Base-by-base conservation (phyloP, 1,140 invertebrate species). In the Lucilia cuprina region DNA sequence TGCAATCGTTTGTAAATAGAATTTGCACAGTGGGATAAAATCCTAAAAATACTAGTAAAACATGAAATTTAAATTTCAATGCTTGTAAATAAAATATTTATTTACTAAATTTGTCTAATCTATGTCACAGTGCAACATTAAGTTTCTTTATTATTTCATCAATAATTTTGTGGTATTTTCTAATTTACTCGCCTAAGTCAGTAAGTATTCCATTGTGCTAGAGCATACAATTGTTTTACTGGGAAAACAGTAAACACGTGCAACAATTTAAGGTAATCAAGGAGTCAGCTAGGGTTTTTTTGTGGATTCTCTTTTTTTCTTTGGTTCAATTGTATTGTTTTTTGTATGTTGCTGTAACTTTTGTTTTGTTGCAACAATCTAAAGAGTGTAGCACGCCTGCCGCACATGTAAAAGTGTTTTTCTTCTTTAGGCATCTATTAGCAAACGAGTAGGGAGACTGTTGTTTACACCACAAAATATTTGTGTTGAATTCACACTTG, bases 261-360 rank as follows among this genome's bases (percentile, higher is more conserved):
- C 65, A 70, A 70, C 65, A 70, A 70, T 70, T 70, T 70, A 70
- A 70, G 65, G n/a, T 70, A 21, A 70, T 70, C 65, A 70, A 70
- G 65, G 65, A 70, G 65, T 70, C n/a, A 21, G 19, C 2, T 12
- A 55, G 13, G 2, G 5, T 41, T 41, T 41, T 41, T 41, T 41
- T 41, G 35, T 41, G 41, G 41, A 8, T 41, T 41, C 41, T 41
- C 41, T 41, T 2, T 60, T 3, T 60, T 60, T 12, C n/a, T 60
- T n/a, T 35, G 5, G 25, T n/a, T 78, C 41, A 49, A 35, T 14
- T 41, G 65, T 70, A 10, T 21, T 70, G 65, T 70, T 70, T 70
- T 70, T 21, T 10, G 55, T 60, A 60, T 14, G 55, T 60, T 60
- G 25, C 3, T 30, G 25, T 30, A 2, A 30, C n/a, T 30, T 30